A percentile compares a stretch with the other conserved stretches of the same genome.
phyloP scores from a whole-genome alignment of 2,888 invertebrate species.

The Tuberolachnus salignus region DNA sequence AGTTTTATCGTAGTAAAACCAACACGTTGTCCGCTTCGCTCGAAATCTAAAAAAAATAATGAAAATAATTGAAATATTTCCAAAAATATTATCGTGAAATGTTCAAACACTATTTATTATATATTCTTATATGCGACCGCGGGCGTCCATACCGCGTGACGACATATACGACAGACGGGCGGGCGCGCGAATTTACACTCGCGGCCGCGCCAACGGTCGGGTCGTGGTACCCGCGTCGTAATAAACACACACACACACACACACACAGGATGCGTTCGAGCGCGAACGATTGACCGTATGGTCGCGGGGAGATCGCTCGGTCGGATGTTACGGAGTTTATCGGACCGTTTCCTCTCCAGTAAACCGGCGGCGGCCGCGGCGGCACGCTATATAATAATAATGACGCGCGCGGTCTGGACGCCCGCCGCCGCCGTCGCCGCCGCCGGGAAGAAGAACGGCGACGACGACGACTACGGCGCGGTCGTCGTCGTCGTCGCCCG shows the following conservation, averaged over 20 bases:
- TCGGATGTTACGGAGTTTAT: constrained; percentile 34
- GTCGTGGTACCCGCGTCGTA: neutral
- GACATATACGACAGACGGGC: too few relatives aligned
- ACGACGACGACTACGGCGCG: neutral
- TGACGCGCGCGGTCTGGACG: neutral
- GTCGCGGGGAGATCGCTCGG: constrained; percentile 6
- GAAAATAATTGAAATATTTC: too few relatives aligned
- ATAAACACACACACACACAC: too few relatives aligned
- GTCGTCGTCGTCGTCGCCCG: neutral
- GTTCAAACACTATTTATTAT: too few relatives aligned
- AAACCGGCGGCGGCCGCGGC: constrained; percentile 16
- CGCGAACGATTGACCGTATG: constrained; percentile 55
- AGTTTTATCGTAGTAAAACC: too few relatives aligned
- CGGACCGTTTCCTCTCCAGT: constrained; percentile 54
- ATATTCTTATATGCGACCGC: too few relatives aligned
- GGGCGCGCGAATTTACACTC: too few relatives aligned
- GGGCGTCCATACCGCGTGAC: too few relatives aligned
- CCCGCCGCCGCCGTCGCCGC: neutral
- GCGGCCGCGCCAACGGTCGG: too few relatives aligned
- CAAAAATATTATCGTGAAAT: too few relatives aligned
- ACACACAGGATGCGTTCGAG: constrained; percentile 33
- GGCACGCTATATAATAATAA: neutral
- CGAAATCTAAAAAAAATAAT: too few relatives aligned
- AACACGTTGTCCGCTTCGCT: too few relatives aligned
- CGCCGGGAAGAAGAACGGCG: constrained; percentile 10